A percentile compares a stretch with the other conserved stretches of the same genome.
Evolutionary conservation across 2,888 invertebrate genomes (phyloP).

Genomic region (Nephrotoma guestfalica): DNA sequence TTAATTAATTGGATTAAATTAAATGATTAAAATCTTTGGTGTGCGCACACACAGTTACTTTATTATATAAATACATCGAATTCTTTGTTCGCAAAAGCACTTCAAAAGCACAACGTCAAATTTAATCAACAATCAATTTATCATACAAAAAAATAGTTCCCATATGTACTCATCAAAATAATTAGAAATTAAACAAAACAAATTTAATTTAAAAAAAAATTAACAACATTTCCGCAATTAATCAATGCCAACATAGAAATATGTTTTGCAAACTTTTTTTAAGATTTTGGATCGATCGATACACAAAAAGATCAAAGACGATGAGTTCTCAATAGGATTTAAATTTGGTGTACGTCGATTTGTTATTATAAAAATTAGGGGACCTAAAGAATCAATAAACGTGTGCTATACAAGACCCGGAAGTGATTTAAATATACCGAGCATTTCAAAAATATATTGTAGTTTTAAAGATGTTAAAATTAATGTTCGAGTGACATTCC

Average conservation of each 20-base stretch:
- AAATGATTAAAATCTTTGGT: background rate
- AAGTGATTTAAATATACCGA: too few species aligned
- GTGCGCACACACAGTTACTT: background rate
- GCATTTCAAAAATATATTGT: too few species aligned
- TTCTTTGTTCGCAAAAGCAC: background rate
- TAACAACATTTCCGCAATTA: background rate
- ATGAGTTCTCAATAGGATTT: background rate
- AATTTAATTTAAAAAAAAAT: background rate
- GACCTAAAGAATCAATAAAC: too few species aligned
- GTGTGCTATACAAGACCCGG: too few species aligned
- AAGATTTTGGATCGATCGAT: background rate
- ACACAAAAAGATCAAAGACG: background rate
- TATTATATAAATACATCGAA: background rate
- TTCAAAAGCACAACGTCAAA: background rate
- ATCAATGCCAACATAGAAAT: background rate
- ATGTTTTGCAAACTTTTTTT: background rate
- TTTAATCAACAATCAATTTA: background rate
- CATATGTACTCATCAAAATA: background rate
- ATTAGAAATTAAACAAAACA: background rate
- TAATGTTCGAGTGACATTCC: too few species aligned
- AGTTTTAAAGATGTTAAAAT: too few species aligned
- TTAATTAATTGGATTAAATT: background rate
- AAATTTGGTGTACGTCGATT: background rate
- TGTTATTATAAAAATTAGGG: too few species aligned
- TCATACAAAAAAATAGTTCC: background rate